A percentile compares a stretch with the other conserved stretches of the same genome.
phyloP scores from a whole-genome alignment of 2,888 invertebrate species.

The Herminia tarsipennalis region DNA sequence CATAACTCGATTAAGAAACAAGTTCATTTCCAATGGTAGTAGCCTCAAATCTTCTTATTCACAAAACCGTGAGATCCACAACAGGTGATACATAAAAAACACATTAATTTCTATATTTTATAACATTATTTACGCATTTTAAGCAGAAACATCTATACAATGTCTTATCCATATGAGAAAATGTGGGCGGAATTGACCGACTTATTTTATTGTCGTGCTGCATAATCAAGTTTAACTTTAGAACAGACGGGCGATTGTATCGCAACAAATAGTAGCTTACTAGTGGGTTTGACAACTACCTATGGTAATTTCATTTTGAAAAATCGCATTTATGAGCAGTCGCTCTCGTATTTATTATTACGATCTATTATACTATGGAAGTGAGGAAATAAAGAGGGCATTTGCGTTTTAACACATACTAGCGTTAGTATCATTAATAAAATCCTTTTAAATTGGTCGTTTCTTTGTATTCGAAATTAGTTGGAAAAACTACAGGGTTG shows the following conservation, averaged over 20 bases:
- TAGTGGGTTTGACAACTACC: background rate
- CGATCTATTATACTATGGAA: too few relatives aligned
- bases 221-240: constrained; percentile 34
- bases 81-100: constrained; percentile 33
- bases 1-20: too few relatives aligned
- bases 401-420: too few relatives aligned
- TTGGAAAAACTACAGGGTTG: too few relatives aligned
- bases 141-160: constrained; percentile 37
- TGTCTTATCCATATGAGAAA: constrained; percentile 47
- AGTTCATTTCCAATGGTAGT: constrained; percentile 1
- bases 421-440: too few relatives aligned
- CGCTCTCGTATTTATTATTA: too few relatives aligned
- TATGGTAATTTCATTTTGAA: too few relatives aligned
- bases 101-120: constrained; percentile 41
- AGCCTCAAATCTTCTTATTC: constrained; percentile 1
- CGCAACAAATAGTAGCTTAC: constrained; percentile 11
- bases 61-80: constrained; percentile 25
- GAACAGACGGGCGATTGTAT: constrained; percentile 22
- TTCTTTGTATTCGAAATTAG: too few relatives aligned
- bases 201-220: constrained; percentile 43
- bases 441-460: too few relatives aligned
- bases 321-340: too few relatives aligned
- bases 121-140: constrained; percentile 40
- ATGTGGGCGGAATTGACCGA: constrained; percentile 46
- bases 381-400: too few relatives aligned